Evolutionary conservation across 1,140 invertebrate species (phyloP), one percentile per base, ranked within the genome.

Genomic region (Drosophila yakuba): DNA sequence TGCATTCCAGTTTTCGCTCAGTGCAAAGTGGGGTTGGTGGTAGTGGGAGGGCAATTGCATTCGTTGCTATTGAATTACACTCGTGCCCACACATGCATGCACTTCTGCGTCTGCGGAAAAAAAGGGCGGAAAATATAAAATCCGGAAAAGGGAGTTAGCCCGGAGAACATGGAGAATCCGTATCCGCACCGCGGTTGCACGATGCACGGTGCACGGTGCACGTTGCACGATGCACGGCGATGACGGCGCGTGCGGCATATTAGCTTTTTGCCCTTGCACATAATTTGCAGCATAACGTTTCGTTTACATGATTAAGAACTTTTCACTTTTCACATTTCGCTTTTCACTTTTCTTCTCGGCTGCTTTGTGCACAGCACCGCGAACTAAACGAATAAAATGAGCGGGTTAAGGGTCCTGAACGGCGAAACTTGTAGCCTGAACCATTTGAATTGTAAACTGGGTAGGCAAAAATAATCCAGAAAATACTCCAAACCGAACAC

Each of bases 251-350:
- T 71, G 68, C 66, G 38, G 54, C 52, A 45, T 48, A 72, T 72
- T 71, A 71, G 71, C 68, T 69, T 71, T 43, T 43, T 47, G 68
- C 52, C 54, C 66, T 43, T 43, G 64, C 66, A 60, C 67, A 60
- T 51, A 73, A 73, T 72, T 45, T 73, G 69, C 69, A 72, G 64
- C 69, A 72, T 73, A 72, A 60, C 68, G 69, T 73, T 73, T 73
- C 69, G 55, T 58, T 73, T 73, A 73, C 69, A 73, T 73, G 69
- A 73, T 73, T 73, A 73, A 51, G 39, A 60, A 73, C 67, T 72
- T 72, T 58, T 43, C 54, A 35, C 44, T 58, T 48, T 25, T 43
- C 54, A 35, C 44, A 50, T 48, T 25, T 32, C 28, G 14, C 36
- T 15, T 48, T 25, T 39, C 28, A 14, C 36, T 15, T 28, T 35